A percentile compares a stretch with the other conserved stretches of the same genome.
phyloP scores from a whole-genome alignment of 2,888 invertebrate genomes.

The Pilophorus perplexus region DNA sequence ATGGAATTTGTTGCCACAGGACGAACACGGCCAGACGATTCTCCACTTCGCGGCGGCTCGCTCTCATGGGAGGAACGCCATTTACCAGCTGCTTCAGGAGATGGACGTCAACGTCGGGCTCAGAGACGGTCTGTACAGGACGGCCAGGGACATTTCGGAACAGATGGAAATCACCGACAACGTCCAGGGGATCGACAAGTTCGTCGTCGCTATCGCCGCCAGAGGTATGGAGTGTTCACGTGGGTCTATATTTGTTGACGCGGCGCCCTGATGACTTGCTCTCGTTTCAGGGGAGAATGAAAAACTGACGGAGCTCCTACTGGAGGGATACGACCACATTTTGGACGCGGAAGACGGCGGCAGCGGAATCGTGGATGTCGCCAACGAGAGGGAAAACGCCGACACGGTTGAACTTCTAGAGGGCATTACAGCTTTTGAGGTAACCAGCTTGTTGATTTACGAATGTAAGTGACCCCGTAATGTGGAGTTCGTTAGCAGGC shows the following conservation, averaged over 20 bases:
- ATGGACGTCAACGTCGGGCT: constrained; percentile 76
- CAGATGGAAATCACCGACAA: constrained; percentile 76
- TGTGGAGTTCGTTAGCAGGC: no score
- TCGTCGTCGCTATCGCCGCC: constrained; percentile 72
- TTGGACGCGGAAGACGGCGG: constrained; percentile 75
- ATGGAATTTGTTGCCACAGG: constrained; percentile 60
- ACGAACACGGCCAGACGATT: constrained; percentile 87
- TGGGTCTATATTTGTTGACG: no score
- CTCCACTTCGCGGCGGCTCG: constrained; percentile 84
- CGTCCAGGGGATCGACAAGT: constrained; percentile 76
- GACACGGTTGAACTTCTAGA: constrained; percentile 69
- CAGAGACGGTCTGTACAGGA: constrained; percentile 81
- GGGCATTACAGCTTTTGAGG: constrained; percentile 73
- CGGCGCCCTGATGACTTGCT: no score
- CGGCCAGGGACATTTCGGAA: constrained; percentile 80
- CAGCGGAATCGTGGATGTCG: constrained; percentile 66
- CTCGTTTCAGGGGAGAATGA: constrained; percentile 63
- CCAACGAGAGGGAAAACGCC: constrained; percentile 64
- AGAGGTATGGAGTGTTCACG: no score
- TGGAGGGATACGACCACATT: constrained; percentile 86
- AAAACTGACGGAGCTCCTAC: constrained; percentile 64
- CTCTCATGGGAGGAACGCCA: constrained; percentile 73
- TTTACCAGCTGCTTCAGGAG: constrained; percentile 77
- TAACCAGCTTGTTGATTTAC: constrained; percentile 52
- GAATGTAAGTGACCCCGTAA: no score